These are phyloP conservation scores for Gavialis gangeticus DNA, from an alignment of 2,113 vertebrate genomes.

Conservation along the genomic window DNA sequence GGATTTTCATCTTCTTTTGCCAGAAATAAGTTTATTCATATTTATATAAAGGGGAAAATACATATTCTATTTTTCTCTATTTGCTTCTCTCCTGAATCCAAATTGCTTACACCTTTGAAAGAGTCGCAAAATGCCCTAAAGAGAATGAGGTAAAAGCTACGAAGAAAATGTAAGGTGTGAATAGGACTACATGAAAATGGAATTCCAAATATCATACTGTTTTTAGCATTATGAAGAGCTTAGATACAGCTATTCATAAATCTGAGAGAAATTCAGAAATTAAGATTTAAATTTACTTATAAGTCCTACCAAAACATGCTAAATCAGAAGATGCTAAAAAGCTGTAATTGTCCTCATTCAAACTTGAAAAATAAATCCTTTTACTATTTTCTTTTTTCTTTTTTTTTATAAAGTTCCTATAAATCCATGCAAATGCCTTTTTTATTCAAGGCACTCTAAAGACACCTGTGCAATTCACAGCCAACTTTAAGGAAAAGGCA, in stretches of 20 bases:
- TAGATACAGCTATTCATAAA: neutral
- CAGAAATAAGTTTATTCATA: constrained; percentile 41
- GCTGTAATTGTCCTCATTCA: constrained; percentile 73
- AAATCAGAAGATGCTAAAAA: constrained; percentile 72
- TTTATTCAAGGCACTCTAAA: constrained; percentile 71
- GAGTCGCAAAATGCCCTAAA: neutral
- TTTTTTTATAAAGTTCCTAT: constrained; percentile 72
- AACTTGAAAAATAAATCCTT: constrained; percentile 71
- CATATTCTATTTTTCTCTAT: neutral
- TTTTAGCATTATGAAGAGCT: constrained; percentile 47
- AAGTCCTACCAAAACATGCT: constrained; percentile 59
- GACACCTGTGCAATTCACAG: constrained; percentile 83
- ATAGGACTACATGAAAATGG: constrained; percentile 4
- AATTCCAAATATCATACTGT: constrained; percentile 32
- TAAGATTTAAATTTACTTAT: constrained; percentile 72
- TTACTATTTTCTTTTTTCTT: constrained; percentile 62
- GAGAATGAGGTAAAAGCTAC: neutral
- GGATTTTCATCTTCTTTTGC: constrained; percentile 34
- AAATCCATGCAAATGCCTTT: constrained; percentile 32
- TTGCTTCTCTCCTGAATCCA: constrained; percentile 16
- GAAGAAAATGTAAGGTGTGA: constrained; percentile 21
- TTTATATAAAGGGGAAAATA: constrained; percentile 24
- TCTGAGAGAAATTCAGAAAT: constrained; percentile 59
- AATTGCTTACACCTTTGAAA: constrained; percentile 18
- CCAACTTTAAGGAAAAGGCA: constrained; percentile 78